Evolutionary conservation across 2,888 invertebrate species (phyloP).

Genomic region (Tenthredo amoena): DNA sequence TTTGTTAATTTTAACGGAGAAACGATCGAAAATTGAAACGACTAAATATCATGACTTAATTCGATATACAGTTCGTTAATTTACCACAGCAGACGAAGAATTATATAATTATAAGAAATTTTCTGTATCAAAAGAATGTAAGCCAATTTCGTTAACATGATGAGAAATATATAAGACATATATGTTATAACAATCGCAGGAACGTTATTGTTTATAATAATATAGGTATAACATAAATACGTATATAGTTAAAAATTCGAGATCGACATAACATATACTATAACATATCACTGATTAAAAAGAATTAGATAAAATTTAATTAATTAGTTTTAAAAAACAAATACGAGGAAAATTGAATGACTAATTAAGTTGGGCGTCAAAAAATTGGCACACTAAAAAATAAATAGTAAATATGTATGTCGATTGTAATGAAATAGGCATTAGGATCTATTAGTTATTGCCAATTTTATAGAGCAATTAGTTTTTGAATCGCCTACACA

Average conservation of each 20-base stretch:
- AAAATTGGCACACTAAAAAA: background rate
- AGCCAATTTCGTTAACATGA: background rate
- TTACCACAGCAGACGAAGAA: background rate
- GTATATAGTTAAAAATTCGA: constrained; percentile 3
- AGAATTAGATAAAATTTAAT: background rate
- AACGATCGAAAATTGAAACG: too few relatives aligned
- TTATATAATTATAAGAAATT: background rate
- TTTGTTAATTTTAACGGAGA: too few relatives aligned
- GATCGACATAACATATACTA: background rate
- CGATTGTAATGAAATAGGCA: background rate
- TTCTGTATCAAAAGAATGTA: constrained; percentile 15
- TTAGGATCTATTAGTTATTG: background rate
- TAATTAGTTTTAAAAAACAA: background rate
- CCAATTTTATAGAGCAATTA: background rate
- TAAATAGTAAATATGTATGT: background rate
- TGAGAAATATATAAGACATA: background rate
- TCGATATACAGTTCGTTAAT: background rate
- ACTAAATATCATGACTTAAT: too few relatives aligned
- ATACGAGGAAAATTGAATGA: background rate
- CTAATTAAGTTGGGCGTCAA: background rate
- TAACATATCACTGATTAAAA: background rate
- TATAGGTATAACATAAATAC: background rate
- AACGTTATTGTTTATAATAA: background rate
- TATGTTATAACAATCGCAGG: background rate
- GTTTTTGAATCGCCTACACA: background rate